Conservation (phyloP, 1,140 invertebrate species). For the Drosophila ercepeae region DNA sequence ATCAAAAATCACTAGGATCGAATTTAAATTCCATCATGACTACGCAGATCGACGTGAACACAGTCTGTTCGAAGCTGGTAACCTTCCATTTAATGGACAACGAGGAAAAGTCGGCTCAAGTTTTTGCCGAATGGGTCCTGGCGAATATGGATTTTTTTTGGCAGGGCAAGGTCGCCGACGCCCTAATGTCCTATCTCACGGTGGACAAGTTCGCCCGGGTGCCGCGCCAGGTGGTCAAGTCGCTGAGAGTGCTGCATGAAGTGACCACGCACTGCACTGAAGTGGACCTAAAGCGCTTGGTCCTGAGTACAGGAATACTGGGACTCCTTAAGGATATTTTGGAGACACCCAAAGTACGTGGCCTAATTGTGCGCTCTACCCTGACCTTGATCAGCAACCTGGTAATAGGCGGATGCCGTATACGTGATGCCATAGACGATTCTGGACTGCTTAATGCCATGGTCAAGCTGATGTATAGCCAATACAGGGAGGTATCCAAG, state of each 20-base stretch:
- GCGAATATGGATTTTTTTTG: constrained; percentile 21
- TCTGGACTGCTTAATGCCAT: constrained; percentile 25
- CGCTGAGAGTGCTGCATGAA: constrained; percentile 38
- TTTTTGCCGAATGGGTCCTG: constrained; percentile 29
- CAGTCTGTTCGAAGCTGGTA: constrained; percentile 4
- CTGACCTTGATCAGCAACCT: constrained; percentile 39
- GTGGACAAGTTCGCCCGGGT: neutral
- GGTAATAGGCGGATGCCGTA: constrained; percentile 25
- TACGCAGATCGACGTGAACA: neutral
- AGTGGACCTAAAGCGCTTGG: constrained; percentile 37
- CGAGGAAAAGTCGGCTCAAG: constrained; percentile 15
- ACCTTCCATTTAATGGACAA: constrained; percentile 29
- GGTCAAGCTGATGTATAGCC: neutral
- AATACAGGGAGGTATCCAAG: neutral
- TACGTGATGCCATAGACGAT: constrained; percentile 39
- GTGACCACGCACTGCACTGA: constrained; percentile 41
- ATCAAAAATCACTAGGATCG: neutral
- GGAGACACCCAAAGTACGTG: neutral
- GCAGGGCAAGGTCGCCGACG: constrained; percentile 3
- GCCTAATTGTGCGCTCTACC: constrained; percentile 15
- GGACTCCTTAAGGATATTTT: constrained; percentile 6
- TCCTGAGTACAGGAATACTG: constrained; percentile 23
- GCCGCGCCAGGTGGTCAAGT: constrained; percentile 29
- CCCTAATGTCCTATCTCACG: neutral
- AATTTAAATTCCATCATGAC: neutral